Conservation (phyloP, 1,140 invertebrate genomes). For the Diplogasteroides magnus region DNA sequence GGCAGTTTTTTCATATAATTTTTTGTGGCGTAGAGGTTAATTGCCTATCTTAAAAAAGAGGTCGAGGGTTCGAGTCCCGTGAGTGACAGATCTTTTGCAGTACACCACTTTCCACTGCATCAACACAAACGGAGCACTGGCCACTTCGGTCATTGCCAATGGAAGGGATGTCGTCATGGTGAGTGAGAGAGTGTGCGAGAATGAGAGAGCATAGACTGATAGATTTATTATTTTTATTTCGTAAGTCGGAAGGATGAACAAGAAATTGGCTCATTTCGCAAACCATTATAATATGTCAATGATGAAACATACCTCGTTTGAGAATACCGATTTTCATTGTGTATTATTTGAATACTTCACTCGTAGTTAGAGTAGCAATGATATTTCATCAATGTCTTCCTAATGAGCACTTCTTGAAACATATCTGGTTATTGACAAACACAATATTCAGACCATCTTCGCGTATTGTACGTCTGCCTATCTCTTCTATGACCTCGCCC, state of each 20-base stretch:
- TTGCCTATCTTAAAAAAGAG: constrained; percentile 8
- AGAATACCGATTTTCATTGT: neutral
- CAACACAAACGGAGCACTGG: constrained; percentile 20
- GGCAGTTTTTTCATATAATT: neutral
- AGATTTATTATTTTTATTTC: too few species aligned
- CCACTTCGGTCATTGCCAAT: constrained; percentile 23
- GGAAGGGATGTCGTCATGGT: constrained; percentile 13
- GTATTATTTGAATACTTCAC: neutral
- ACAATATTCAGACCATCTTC: constrained; percentile 58
- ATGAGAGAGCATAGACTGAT: neutral
- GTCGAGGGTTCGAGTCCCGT: neutral
- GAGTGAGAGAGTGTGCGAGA: neutral
- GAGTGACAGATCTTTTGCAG: constrained; percentile 9
- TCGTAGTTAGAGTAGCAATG: neutral
- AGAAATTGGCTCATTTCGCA: too few species aligned
- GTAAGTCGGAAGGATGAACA: too few species aligned
- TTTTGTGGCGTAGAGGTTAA: neutral
- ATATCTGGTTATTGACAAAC: neutral
- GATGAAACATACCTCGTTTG: neutral
- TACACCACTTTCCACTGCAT: constrained; percentile 25
- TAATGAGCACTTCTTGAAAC: too few species aligned
- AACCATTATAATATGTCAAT: neutral
- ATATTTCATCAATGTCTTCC: neutral
- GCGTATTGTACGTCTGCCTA: constrained; percentile 58
- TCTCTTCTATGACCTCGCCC: constrained; percentile 35